A percentile compares a stretch with the other conserved stretches of the same genome.
phyloP scores from a whole-genome alignment of 2,888 invertebrate genomes.

The Acronicta leporina region DNA sequence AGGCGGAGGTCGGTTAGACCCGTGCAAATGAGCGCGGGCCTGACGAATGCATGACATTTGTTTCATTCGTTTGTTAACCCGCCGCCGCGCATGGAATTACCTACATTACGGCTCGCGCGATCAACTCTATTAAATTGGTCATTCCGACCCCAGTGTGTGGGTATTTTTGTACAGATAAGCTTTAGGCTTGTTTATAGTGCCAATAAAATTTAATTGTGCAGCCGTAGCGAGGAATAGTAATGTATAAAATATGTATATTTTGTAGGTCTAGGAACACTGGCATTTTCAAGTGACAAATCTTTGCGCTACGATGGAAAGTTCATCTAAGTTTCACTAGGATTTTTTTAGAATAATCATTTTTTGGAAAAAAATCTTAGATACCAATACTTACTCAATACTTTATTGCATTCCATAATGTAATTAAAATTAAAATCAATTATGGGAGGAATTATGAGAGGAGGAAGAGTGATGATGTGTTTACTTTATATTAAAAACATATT shows the following conservation, averaged over 20 bases:
- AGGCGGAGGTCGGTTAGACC: slow-evolving; percentile 57
- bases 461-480: too few species aligned
- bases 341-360: too few species aligned
- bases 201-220: slow-evolving; percentile 51
- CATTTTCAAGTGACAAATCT: not conserved
- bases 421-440: too few species aligned
- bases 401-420: too few species aligned
- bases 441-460: too few species aligned
- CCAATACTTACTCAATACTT: too few species aligned
- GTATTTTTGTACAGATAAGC: slow-evolving; percentile 57
- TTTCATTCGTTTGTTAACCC: slow-evolving; percentile 70
- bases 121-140: slow-evolving; percentile 66
- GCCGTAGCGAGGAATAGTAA: slow-evolving; percentile 51
- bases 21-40: slow-evolving; percentile 70
- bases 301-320: too few species aligned
- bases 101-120: slow-evolving; percentile 51
- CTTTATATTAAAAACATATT: too few species aligned
- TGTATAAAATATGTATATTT: slow-evolving; percentile 43
- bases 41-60: slow-evolving; percentile 77
- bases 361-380: too few species aligned
- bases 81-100: slow-evolving; percentile 50
- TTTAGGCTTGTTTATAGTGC: slow-evolving; percentile 51
- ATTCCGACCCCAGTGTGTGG: slow-evolving; percentile 55
- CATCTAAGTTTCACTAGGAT: too few species aligned
- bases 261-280: slow-evolving; percentile 15